Evolutionary conservation across 2,888 invertebrate genomes (phyloP).

Genomic region (Limenitis camilla): DNA sequence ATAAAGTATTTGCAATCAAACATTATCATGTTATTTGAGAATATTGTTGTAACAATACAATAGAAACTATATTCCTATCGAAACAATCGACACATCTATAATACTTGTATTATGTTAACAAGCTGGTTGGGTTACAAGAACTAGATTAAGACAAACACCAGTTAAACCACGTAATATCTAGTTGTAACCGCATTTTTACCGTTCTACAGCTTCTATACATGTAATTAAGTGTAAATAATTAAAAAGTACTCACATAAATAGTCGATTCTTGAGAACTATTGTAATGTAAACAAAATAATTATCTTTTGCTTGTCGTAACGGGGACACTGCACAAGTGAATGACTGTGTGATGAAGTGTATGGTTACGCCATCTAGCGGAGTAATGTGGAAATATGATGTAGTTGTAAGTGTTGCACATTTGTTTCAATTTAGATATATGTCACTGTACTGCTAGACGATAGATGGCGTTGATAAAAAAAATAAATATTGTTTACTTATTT

Average conservation of each 20-base stretch:
- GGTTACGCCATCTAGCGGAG: conserved; percentile 9
- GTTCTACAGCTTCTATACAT: conserved; percentile 1
- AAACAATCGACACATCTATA: too few relatives aligned
- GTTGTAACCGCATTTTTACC: not conserved
- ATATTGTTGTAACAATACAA: too few relatives aligned
- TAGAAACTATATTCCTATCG: too few relatives aligned
- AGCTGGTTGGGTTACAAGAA: too few relatives aligned
- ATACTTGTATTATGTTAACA: too few relatives aligned
- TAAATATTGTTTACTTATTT: too few relatives aligned
- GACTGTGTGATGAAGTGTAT: not conserved
- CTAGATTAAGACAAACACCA: not conserved
- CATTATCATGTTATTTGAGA: too few relatives aligned
- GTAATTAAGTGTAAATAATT: conserved; percentile 1
- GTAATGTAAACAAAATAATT: conserved; percentile 23
- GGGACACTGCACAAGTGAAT: conserved; percentile 12
- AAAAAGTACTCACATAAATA: conserved; percentile 13
- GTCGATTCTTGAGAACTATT: conserved; percentile 18
- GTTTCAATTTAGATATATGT: not conserved
- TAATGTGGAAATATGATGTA: not conserved
- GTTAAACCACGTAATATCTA: not conserved
- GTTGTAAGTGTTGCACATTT: not conserved
- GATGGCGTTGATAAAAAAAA: conserved; percentile 24
- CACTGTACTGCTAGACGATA: not conserved
- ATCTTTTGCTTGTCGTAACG: conserved; percentile 9
- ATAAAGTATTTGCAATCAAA: too few relatives aligned